Evolutionary conservation across 2,888 invertebrate genomes (phyloP).

Genomic region (Napeogenes sylphis): DNA sequence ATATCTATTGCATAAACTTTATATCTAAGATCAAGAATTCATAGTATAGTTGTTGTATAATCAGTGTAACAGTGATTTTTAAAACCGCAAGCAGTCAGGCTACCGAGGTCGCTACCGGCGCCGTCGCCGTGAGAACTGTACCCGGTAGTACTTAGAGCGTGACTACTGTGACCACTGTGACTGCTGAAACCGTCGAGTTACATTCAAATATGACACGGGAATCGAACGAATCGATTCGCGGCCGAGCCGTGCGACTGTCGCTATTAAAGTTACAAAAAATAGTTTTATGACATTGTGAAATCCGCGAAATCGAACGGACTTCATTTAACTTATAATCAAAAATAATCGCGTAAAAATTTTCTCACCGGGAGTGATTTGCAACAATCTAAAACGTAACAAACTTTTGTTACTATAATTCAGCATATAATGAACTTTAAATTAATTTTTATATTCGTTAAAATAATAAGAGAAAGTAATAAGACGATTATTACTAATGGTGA

Average conservation of each 20-base stretch:
- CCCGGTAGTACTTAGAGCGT: constrained; percentile 51
- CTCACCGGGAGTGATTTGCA: constrained; percentile 5
- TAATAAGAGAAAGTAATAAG: background rate
- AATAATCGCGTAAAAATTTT: constrained; percentile 13
- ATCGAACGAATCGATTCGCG: constrained; percentile 64
- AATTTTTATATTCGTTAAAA: background rate
- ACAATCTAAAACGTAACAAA: background rate
- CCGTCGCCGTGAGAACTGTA: constrained; percentile 46
- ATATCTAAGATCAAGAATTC: background rate
- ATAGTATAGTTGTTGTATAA: constrained; percentile 14
- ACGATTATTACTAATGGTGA: constrained; percentile 11
- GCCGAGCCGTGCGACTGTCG: constrained; percentile 49
- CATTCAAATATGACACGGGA: constrained; percentile 62
- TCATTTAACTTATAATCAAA: constrained; percentile 4
- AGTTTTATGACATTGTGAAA: constrained; percentile 28
- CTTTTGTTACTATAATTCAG: background rate
- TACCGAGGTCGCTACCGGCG: constrained; percentile 31
- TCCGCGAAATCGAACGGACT: constrained; percentile 26
- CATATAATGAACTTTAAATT: constrained; percentile 4
- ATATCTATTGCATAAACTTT: no score
- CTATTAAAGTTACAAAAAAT: constrained; percentile 35
- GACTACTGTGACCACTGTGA: constrained; percentile 39
- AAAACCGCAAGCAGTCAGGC: constrained; percentile 25
- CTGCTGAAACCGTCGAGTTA: constrained; percentile 38
- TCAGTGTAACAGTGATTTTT: constrained; percentile 22